Evolutionary conservation across 2,113 vertebrate species (phyloP).

Genomic region (Spheniscus mendiculus): DNA sequence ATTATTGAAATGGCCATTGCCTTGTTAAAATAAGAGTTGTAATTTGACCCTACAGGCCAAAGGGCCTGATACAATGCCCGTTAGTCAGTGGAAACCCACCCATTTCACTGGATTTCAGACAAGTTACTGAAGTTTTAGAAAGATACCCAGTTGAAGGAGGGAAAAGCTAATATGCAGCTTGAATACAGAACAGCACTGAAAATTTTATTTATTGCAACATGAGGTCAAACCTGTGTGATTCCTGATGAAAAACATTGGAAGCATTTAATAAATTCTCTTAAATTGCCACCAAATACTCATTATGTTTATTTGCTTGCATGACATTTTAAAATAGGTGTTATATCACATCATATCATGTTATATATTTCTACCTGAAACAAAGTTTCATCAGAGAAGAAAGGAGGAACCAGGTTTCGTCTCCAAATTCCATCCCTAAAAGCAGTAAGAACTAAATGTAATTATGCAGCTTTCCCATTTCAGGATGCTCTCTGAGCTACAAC

Average conservation of each 20-base stretch:
- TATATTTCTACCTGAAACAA: background rate
- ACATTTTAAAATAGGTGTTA: background rate
- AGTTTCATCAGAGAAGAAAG: background rate
- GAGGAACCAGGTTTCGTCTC: background rate
- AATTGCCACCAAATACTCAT: background rate
- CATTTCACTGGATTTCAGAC: background rate
- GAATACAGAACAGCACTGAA: background rate
- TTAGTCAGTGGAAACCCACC: background rate
- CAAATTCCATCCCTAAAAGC: background rate
- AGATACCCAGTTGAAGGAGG: rapidly evolving
- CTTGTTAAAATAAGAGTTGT: background rate
- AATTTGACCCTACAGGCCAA: background rate
- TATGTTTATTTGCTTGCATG: background rate
- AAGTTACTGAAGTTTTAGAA: background rate
- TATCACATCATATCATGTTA: background rate
- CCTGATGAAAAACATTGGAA: background rate
- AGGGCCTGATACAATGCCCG: background rate
- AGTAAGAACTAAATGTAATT: background rate
- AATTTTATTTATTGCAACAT: background rate
- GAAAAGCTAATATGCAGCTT: background rate
- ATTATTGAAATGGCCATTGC: background rate
- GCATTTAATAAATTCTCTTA: background rate
- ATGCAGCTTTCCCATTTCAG: background rate
- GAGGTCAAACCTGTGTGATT: background rate
- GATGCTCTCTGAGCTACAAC: background rate